phyloP scores from a whole-genome alignment of 2,113 vertebrate genomes.

The Hirundichthys speculiger region DNA sequence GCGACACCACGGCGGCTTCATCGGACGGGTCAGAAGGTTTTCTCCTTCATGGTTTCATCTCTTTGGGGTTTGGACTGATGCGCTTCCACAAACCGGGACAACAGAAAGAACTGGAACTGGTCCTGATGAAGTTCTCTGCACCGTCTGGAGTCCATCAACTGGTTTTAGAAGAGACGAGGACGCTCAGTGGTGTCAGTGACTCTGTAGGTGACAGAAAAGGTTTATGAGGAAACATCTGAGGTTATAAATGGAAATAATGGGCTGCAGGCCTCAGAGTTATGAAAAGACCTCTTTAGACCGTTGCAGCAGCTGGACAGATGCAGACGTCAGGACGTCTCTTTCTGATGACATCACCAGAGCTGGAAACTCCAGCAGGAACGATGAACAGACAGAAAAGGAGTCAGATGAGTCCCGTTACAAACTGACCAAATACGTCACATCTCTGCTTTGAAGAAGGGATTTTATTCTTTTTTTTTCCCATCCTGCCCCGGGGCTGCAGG shows the following conservation, averaged over 20 bases:
- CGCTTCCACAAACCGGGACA: neutral
- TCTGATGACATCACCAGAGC: neutral
- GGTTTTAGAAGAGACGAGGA: neutral
- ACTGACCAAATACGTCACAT: neutral
- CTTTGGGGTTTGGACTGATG: neutral
- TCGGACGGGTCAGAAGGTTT: neutral
- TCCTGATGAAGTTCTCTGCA: neutral
- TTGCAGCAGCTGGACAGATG: neutral
- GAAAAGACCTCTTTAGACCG: neutral
- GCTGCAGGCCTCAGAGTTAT: neutral
- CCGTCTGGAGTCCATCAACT: too few relatives aligned
- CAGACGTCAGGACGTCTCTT: neutral
- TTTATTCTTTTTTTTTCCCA: too few relatives aligned
- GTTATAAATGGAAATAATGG: too few relatives aligned
- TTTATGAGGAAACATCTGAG: neutral
- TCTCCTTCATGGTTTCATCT: neutral
- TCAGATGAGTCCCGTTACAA: neutral
- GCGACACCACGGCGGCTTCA: too few relatives aligned
- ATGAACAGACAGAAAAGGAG: constrained; percentile 1
- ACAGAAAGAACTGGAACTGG: neutral
- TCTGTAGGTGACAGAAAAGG: too few relatives aligned
- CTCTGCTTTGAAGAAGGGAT: neutral
- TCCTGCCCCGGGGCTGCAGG: neutral
- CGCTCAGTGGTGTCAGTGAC: neutral
- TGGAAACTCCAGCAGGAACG: neutral